These are phyloP conservation scores for Trachythela sp. DNA, from an alignment of 64 coral and sea anemone species.

Conservation along the genomic window DNA sequence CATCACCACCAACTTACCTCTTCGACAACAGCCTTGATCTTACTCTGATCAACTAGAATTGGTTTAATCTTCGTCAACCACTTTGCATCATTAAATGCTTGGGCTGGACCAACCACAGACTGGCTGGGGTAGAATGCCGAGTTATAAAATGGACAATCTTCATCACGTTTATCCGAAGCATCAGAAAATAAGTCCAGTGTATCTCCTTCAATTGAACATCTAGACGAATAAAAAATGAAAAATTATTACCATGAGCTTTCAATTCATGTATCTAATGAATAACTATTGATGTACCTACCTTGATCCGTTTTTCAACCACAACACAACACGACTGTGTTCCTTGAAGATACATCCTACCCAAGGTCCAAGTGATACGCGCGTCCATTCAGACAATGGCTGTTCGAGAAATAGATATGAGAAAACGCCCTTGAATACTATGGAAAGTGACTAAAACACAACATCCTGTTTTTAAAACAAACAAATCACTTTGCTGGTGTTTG, in stretches of 20 bases:
- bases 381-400: constrained; percentile 47
- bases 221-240: background rate
- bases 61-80: constrained; percentile 66
- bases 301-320: constrained; percentile 84
- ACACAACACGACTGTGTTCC: constrained; percentile 48
- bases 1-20: background rate
- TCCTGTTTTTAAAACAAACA: too few relatives aligned
- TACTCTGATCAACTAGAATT: constrained; percentile 49
- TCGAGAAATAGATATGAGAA: constrained; percentile 23
- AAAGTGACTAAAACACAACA: too few relatives aligned
- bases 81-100: constrained; percentile 64
- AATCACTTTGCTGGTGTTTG: too few relatives aligned
- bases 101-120: constrained; percentile 54
- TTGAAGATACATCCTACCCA: constrained; percentile 80
- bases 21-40: constrained; percentile 61
- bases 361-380: constrained; percentile 72
- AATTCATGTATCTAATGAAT: background rate
- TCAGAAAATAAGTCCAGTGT: constrained; percentile 73
- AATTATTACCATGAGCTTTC: background rate
- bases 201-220: constrained; percentile 79
- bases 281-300: constrained; percentile 47
- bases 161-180: constrained; percentile 75
- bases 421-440: background rate
- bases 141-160: constrained; percentile 79
- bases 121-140: constrained; percentile 56